Evolutionary conservation across 92 coral and sea anemone genomes (phyloP).

Genomic region (Umimayanthus kanabou): DNA sequence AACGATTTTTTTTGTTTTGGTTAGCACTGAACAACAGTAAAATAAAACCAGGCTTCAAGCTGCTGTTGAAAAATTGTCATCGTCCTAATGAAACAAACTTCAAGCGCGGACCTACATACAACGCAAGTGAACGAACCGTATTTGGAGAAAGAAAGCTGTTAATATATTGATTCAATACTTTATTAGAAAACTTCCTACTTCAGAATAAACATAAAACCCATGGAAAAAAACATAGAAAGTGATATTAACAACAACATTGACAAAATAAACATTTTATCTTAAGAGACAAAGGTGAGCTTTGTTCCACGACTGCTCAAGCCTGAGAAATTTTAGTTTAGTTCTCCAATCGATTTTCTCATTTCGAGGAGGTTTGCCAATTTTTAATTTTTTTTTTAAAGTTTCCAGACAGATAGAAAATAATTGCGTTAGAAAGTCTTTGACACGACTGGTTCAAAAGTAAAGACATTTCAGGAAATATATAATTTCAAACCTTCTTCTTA

Average conservation of each 20-base stretch:
- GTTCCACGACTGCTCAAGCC: neutral
- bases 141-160: neutral
- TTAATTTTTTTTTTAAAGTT: neutral
- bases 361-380: no score
- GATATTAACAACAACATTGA: neutral
- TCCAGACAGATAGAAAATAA: neutral
- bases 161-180: conserved; percentile 9
- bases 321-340: neutral
- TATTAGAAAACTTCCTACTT: conserved; percentile 24
- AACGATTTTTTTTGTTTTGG: neutral
- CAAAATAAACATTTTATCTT: neutral
- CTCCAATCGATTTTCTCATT: neutral
- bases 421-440: neutral
- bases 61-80: conserved; percentile 2
- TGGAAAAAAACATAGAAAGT: conserved; percentile 3
- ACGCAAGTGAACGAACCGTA: neutral
- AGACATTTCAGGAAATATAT: neutral
- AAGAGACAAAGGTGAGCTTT: neutral
- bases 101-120: neutral
- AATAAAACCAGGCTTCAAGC: neutral
- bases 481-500: no score
- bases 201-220: conserved; percentile 4
- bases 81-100: conserved; percentile 20
- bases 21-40: neutral
- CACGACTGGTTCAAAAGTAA: neutral